These are phyloP conservation scores for Solen grandis DNA, from an alignment of 1,140 invertebrate genomes.

Conservation along the genomic window DNA sequence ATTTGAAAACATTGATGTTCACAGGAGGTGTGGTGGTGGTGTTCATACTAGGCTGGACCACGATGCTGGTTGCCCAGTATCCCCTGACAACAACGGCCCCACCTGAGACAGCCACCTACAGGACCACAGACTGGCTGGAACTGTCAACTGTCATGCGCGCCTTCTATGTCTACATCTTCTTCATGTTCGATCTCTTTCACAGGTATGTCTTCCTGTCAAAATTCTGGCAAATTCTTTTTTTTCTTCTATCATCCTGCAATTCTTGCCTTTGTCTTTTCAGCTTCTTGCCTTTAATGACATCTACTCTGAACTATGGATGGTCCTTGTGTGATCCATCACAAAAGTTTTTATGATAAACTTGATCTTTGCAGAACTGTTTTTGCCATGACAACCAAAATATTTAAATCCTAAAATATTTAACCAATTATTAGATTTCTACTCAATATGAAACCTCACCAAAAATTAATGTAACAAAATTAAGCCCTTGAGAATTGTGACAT, in stretches of 20 bases:
- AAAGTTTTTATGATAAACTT: too few relatives aligned
- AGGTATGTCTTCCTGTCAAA: conserved; percentile 63
- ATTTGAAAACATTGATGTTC: too few relatives aligned
- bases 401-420: too few relatives aligned
- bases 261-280: conserved; percentile 4
- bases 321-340: too few relatives aligned
- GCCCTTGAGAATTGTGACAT: too few relatives aligned
- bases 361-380: too few relatives aligned
- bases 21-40: conserved; percentile 71
- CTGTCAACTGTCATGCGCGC: conserved; percentile 76
- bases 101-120: conserved; percentile 80
- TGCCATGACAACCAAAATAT: too few relatives aligned
- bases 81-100: conserved; percentile 77
- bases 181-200: conserved; percentile 69
- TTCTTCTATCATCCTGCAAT: background rate
- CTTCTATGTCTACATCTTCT: conserved; percentile 76
- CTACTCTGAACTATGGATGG: too few relatives aligned
- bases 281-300: too few relatives aligned
- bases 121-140: conserved; percentile 78
- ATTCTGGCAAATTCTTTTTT: background rate
- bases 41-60: conserved; percentile 79
- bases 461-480: too few relatives aligned
- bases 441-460: too few relatives aligned
- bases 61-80: conserved; percentile 78
- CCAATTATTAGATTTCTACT: too few relatives aligned